Percentiles rank a stretch among this genome's conserved stretches.
phyloP scores from a whole-genome alignment of 37 sponge, comb jelly and placozoan genomes.

The Haliclona indistincta region DNA sequence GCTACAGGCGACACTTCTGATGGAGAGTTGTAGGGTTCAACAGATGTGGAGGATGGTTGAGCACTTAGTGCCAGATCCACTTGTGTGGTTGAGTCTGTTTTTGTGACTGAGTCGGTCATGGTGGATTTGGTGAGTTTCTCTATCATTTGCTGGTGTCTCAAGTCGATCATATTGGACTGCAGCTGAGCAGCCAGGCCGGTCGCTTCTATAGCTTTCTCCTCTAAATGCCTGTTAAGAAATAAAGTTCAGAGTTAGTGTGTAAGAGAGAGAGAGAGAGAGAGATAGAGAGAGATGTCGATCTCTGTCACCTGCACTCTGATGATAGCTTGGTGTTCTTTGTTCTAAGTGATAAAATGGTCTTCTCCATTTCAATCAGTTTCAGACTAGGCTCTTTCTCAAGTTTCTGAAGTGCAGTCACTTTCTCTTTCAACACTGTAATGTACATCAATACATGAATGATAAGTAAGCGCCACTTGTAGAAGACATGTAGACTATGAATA shows the following conservation, averaged over 20 bases:
- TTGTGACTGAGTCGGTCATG: conserved; percentile 7
- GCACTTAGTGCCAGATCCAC: not conserved
- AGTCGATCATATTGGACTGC: not conserved
- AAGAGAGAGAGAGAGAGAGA: not conserved
- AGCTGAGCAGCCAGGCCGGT: conserved; percentile 3
- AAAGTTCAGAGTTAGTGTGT: not conserved
- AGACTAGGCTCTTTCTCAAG: too few species aligned
- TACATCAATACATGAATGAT: too few species aligned
- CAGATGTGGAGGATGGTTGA: too few species aligned
- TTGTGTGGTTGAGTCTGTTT: conserved; percentile 3
- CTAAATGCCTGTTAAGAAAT: not conserved
- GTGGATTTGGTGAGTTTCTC: conserved; percentile 5
- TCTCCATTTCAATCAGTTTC: too few species aligned
- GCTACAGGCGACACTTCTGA: not conserved
- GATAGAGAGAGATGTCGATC: too few species aligned
- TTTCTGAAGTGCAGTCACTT: too few species aligned
- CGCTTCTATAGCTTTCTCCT: not conserved
- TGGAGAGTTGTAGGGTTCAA: not conserved
- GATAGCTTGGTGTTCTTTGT: not conserved
- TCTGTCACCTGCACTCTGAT: conserved; percentile 9
- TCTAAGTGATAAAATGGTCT: too few species aligned
- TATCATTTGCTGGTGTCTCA: conserved; percentile 1
- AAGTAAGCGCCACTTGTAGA: too few species aligned
- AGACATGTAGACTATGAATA: too few species aligned
- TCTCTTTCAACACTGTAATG: too few species aligned